phyloP scores from a whole-genome alignment of 2,888 invertebrate genomes.

The Zele albiditarsus region DNA sequence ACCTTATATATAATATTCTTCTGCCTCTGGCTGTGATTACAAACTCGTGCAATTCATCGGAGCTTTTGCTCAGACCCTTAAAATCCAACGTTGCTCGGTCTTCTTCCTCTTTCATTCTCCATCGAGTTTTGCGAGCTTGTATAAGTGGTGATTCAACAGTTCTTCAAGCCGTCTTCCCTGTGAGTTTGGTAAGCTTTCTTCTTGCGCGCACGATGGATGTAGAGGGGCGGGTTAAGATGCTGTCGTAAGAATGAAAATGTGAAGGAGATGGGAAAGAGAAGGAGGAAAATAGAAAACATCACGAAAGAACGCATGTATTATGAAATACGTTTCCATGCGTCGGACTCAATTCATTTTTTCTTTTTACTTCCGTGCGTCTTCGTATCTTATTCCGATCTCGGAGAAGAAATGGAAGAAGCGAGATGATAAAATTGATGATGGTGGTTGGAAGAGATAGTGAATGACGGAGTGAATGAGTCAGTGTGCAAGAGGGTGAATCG shows the following conservation, averaged over 20 bases:
- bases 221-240: background rate
- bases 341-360: conserved; percentile 6
- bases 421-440: conserved; percentile 14
- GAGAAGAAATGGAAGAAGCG: background rate
- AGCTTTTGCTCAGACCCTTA: conserved; percentile 33
- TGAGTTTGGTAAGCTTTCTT: background rate
- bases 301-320: background rate
- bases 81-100: conserved; percentile 30
- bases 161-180: background rate
- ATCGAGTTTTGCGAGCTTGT: conserved; percentile 1
- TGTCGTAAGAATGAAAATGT: conserved; percentile 9
- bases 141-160: conserved; percentile 18
- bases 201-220: background rate
- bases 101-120: background rate
- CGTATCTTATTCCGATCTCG: conserved; percentile 21
- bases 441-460: background rate
- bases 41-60: conserved; percentile 16
- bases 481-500: background rate
- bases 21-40: conserved; percentile 18
- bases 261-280: background rate
- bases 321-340: conserved; percentile 4
- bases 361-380: background rate
- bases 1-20: background rate
- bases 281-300: background rate
- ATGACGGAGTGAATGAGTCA: background rate